Percentiles rank a stretch among this genome's conserved stretches.
Evolutionary conservation across 2,113 vertebrate species (phyloP).

Genomic region (Rhombomys opimus): DNA sequence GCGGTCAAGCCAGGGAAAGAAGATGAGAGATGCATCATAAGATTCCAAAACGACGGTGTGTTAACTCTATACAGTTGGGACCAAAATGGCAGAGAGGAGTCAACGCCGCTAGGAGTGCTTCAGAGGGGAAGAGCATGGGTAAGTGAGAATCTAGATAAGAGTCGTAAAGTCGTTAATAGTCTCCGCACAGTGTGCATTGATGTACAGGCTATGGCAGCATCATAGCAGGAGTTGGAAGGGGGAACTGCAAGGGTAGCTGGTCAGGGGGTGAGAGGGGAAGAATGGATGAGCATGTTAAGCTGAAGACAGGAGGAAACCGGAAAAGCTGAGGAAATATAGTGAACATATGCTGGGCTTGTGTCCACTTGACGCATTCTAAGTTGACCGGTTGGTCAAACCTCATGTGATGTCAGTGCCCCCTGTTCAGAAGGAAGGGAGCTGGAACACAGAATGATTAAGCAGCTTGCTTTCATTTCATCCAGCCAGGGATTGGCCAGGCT

Average conservation of each 20-base stretch:
- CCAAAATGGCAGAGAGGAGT: slow-evolving; percentile 24
- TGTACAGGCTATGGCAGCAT: not conserved
- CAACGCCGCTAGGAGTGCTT: not conserved
- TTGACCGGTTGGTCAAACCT: not conserved
- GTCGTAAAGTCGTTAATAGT: not conserved
- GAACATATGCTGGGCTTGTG: not conserved
- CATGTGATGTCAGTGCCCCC: not conserved
- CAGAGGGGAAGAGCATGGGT: not conserved
- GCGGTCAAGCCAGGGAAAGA: slow-evolving; percentile 16
- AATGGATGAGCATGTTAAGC: not conserved
- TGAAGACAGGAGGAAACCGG: not conserved
- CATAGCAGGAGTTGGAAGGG: not conserved
- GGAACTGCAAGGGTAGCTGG: not conserved
- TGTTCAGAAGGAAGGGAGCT: not conserved
- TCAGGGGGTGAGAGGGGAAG: not conserved
- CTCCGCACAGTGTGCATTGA: not conserved
- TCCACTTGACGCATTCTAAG: not conserved
- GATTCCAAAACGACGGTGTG: slow-evolving; percentile 3
- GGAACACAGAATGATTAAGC: not conserved
- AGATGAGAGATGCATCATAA: not conserved
- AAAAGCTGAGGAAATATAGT: not conserved
- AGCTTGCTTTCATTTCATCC: not conserved
- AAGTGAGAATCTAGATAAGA: not conserved
- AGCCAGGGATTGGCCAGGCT: not conserved
- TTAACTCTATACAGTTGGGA: not conserved